These are phyloP conservation scores for Argopecten irradians DNA, from an alignment of 1,140 invertebrate species.

Conservation along the genomic window DNA sequence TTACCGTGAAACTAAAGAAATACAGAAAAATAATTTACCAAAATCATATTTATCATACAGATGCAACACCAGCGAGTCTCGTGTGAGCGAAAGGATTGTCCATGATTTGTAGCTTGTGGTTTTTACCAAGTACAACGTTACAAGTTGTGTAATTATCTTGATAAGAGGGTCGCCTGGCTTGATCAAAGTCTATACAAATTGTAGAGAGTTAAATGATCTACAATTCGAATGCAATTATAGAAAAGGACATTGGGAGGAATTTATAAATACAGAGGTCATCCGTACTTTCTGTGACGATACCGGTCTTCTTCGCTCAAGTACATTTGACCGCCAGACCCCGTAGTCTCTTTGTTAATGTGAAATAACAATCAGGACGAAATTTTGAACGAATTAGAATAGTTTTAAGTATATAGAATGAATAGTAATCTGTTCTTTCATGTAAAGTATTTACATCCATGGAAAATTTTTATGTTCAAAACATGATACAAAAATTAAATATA, in stretches of 20 bases:
- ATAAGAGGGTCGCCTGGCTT: neutral
- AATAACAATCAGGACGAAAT: no score
- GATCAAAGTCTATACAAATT: neutral
- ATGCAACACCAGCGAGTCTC: neutral
- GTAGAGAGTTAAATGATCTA: neutral
- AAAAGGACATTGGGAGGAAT: constrained; percentile 15
- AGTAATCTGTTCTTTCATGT: no score
- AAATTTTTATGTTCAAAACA: no score
- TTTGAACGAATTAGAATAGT: no score
- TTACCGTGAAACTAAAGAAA: constrained; percentile 4
- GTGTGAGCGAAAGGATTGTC: neutral
- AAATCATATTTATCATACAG: constrained; percentile 12
- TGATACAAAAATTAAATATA: no score
- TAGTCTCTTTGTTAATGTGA: no score
- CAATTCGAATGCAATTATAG: constrained; percentile 9
- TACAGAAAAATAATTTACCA: neutral
- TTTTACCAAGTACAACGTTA: neutral
- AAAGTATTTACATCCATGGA: no score
- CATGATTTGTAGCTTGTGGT: constrained; percentile 19
- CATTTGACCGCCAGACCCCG: neutral
- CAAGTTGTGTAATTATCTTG: neutral
- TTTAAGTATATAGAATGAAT: no score
- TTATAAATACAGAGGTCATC: neutral
- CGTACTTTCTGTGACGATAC: neutral
- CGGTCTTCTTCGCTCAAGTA: neutral